Evolutionary conservation across 2,113 vertebrate genomes (phyloP), one percentile per base, ranked within the genome.

Genomic region (Amazona vittata): DNA sequence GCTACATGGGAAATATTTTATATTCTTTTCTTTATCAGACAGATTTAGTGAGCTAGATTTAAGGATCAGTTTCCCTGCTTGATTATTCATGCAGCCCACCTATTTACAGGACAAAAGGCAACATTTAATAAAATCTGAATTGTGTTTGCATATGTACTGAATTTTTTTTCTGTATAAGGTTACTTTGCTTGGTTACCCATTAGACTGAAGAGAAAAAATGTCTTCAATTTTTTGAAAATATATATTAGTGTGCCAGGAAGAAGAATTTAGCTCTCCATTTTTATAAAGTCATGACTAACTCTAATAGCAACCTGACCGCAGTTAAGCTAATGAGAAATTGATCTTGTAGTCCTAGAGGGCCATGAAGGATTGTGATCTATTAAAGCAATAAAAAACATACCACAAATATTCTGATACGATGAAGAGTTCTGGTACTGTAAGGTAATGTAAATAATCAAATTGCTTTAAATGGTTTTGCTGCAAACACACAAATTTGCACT

Each of bases 401-500:
- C 60, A 89, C 28, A 94, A 76, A 90, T 93, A 95, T 81, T 67
- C 57, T 92, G 21, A 49, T 20, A 95, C 50, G 70, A 94, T 97
- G 87, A 90, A 80, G 15, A 20, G 20, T 95, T 89, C 70, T 94
- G 41, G 22, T 95, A 47, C 68, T 95, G 41, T 83, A 57, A 82
- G 49, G 19, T 65, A 82, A 70, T 63, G 88, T 60, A 86, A 97
- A 97, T 90, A 95, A 95, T 83, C 64, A 94, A 94, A 83, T 82
- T 67, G 17, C 4, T 96, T 97, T 76, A 93, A 93, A 62, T 83
- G 16, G 28, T 84, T 82, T 73, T 96, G 6, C 76, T 95, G 25
- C n/a, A 75, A 83, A 60, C 29, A 44, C 4, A 37, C 3, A 37
- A 37, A 37, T 37, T 37, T 9, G 9, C 37, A 37, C 37, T 37